phyloP scores from a whole-genome alignment of 2,888 invertebrate genomes.

The Parthenolecanium corni region DNA sequence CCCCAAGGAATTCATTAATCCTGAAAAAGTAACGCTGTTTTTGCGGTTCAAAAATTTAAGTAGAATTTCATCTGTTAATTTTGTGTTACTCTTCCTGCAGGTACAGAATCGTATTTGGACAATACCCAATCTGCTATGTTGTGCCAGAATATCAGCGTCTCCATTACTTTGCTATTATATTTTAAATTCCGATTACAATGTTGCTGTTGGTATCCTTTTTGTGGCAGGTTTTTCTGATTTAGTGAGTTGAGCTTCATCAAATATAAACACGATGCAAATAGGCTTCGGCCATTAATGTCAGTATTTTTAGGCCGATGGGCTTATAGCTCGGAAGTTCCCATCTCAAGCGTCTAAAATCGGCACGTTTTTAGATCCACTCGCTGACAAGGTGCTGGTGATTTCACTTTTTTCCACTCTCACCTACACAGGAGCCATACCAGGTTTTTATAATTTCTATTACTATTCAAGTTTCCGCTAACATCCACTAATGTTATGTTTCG shows the following conservation, averaged over 20 bases:
- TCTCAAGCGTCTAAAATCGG: conserved; percentile 87
- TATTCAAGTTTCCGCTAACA: not conserved
- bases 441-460: conserved; percentile 35
- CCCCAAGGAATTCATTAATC: no score
- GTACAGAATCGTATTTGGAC: no score
- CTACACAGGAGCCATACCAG: conserved; percentile 71
- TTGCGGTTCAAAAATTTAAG: no score
- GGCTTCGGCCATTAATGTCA: not conserved
- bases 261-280: not conserved
- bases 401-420: conserved; percentile 79
- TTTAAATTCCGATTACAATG: no score
- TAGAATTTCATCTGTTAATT: no score
- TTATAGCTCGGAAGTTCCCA: conserved; percentile 85
- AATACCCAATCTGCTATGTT: no score
- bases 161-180: no score
- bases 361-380: conserved; percentile 90
- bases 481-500: conserved; percentile 10
- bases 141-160: no score
- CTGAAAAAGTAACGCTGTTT: no score
- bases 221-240: no score
- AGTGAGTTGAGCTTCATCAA: no score
- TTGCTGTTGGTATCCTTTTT: no score
- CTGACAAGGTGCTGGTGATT: conserved; percentile 87
- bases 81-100: not conserved
- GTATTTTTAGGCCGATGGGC: conserved; percentile 70